These are phyloP conservation scores for Nesogale talazaci DNA, from an alignment of 2,113 vertebrate genomes.

Conservation along the genomic window DNA sequence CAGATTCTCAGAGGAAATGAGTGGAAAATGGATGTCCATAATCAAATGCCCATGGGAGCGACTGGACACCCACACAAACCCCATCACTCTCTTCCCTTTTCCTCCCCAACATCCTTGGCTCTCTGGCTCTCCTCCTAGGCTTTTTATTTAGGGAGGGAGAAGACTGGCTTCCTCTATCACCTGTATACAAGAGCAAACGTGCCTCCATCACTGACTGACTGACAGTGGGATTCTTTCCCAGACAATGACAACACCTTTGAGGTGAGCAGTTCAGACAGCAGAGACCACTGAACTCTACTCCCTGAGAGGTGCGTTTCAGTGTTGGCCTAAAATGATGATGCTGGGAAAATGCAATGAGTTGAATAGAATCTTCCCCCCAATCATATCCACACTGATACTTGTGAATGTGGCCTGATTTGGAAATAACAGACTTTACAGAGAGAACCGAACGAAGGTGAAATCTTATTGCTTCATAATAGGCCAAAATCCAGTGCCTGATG, in stretches of 20 bases:
- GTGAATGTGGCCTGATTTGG: not conserved
- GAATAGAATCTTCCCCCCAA: not conserved
- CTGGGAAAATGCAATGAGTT: not conserved
- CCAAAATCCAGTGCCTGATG: not conserved
- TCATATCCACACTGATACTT: not conserved
- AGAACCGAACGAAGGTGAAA: not conserved
- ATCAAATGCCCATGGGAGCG: not conserved
- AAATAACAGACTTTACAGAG: not conserved
- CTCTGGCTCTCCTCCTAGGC: not conserved
- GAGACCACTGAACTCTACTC: not conserved
- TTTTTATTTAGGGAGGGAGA: not conserved
- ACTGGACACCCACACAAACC: not conserved
- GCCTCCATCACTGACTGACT: not conserved
- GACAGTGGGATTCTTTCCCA: not conserved
- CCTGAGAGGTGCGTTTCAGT: not conserved
- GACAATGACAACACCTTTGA: not conserved
- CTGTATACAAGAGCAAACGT: not conserved
- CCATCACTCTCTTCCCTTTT: not conserved
- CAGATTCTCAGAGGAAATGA: not conserved
- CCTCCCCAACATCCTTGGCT: not conserved
- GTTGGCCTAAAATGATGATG: not conserved
- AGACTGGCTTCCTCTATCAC: not conserved
- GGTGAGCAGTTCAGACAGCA: not conserved
- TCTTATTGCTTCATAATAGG: not conserved
- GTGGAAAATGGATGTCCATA: not conserved